Conservation (phyloP, 1,140 invertebrate species). For the Pseudobourletiella spinata region DNA sequence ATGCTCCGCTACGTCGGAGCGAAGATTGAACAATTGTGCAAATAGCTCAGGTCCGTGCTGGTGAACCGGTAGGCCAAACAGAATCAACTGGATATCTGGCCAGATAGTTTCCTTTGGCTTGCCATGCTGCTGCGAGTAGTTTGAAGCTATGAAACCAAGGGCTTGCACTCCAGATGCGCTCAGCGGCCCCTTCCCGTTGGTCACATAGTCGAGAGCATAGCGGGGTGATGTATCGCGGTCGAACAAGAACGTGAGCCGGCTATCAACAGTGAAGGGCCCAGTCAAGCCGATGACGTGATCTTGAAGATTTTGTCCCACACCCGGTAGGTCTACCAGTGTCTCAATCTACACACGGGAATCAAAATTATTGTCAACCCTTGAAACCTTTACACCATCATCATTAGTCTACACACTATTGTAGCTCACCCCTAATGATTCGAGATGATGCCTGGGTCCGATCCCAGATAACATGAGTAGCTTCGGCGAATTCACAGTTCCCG, state of each 20-base stretch:
- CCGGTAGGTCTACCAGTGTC: conserved; percentile 49
- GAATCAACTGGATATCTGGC: conserved; percentile 33
- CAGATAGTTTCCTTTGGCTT: conserved; percentile 8
- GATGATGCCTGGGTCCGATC: conserved; percentile 46
- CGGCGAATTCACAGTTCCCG: conserved; percentile 40
- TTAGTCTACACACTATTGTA: too few relatives aligned
- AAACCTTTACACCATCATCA: too few relatives aligned
- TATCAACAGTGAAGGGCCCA: conserved; percentile 21
- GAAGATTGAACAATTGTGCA: conserved; percentile 6
- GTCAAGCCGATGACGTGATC: conserved; percentile 39
- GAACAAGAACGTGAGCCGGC: conserved; percentile 20
- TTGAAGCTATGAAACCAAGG: conserved; percentile 25
- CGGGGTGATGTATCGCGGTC: conserved; percentile 19
- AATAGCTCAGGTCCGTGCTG: conserved; percentile 6
- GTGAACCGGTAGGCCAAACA: conserved; percentile 20
- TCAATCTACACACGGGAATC: too few relatives aligned
- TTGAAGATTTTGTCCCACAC: conserved; percentile 68
- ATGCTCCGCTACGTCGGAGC: not conserved
- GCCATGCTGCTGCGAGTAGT: conserved; percentile 1
- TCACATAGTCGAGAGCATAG: conserved; percentile 19
- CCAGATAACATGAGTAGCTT: conserved; percentile 52
- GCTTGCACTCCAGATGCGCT: conserved; percentile 25
- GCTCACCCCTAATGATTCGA: conserved; percentile 40
- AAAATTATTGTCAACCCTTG: too few relatives aligned
- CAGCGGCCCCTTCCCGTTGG: conserved; percentile 24